Conservation (phyloP, 2,797 vertebrate genomes). For the Gouania willdenowi region DNA sequence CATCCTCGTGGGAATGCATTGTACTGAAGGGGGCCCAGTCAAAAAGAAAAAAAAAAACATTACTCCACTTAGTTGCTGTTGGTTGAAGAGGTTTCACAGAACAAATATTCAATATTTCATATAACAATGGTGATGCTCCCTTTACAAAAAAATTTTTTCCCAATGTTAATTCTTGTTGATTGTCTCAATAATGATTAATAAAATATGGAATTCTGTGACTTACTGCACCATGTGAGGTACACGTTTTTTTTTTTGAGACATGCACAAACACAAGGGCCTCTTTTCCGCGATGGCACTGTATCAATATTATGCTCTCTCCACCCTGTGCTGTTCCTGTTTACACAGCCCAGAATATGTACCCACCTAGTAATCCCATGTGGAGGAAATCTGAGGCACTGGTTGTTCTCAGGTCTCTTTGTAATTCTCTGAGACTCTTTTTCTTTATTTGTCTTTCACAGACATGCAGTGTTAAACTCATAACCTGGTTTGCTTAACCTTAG, state of each 20-base stretch:
- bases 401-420: conserved; percentile 19
- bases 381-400: conserved; percentile 49
- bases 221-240: conserved; percentile 5
- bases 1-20: not conserved
- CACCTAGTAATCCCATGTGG: conserved; percentile 48
- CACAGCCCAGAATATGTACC: conserved; percentile 54
- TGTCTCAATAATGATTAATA: too few relatives aligned
- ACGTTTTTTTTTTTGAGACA: conserved; percentile 7
- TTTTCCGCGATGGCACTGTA: conserved; percentile 42
- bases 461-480: conserved; percentile 13
- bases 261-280: conserved; percentile 27
- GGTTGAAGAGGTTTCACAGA: too few relatives aligned
- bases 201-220: too few relatives aligned
- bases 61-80: not conserved
- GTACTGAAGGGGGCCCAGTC: not conserved
- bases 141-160: too few relatives aligned
- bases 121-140: too few relatives aligned
- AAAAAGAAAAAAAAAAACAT: not conserved
- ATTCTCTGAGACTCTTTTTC: conserved; percentile 14
- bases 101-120: too few relatives aligned
- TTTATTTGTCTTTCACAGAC: conserved; percentile 27
- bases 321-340: conserved; percentile 66
- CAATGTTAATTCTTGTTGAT: too few relatives aligned
- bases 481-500: conserved; percentile 4
- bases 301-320: conserved; percentile 66